A percentile compares a stretch with the other conserved stretches of the same genome.
Evolutionary conservation across 2,113 vertebrate genomes (phyloP).

Genomic region (Anser brachyrhynchus): DNA sequence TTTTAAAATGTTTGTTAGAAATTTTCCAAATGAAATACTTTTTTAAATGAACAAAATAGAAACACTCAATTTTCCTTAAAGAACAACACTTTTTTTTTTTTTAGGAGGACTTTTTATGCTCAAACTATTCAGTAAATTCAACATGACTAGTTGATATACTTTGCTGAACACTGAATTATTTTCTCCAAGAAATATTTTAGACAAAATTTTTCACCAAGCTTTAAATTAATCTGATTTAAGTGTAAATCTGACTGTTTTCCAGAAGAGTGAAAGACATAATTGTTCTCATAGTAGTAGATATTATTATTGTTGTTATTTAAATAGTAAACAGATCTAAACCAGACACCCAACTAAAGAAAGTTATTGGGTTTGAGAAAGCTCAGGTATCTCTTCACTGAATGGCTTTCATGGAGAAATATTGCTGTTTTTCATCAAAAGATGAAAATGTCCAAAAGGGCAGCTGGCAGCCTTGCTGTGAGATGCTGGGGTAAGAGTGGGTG

Average conservation of each 20-base stretch:
- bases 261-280: background rate
- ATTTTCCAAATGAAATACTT: background rate
- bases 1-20: background rate
- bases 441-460: background rate
- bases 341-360: background rate
- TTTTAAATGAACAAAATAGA: background rate
- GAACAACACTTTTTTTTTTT: background rate
- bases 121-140: background rate
- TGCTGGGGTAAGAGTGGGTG: background rate
- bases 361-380: background rate
- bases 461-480: background rate
- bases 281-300: background rate
- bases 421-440: background rate
- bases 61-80: background rate
- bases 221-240: background rate
- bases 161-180: background rate
- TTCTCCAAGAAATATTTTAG: background rate
- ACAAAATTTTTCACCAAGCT: background rate
- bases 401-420: background rate
- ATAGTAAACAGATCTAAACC: background rate
- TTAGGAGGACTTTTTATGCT: background rate
- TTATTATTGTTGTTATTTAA: background rate
- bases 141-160: background rate
- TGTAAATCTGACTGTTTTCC: background rate
- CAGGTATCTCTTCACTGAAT: background rate